Evolutionary conservation across 2,113 vertebrate genomes (phyloP), one percentile per base, ranked within the genome.

Genomic region (Aythya baeri): DNA sequence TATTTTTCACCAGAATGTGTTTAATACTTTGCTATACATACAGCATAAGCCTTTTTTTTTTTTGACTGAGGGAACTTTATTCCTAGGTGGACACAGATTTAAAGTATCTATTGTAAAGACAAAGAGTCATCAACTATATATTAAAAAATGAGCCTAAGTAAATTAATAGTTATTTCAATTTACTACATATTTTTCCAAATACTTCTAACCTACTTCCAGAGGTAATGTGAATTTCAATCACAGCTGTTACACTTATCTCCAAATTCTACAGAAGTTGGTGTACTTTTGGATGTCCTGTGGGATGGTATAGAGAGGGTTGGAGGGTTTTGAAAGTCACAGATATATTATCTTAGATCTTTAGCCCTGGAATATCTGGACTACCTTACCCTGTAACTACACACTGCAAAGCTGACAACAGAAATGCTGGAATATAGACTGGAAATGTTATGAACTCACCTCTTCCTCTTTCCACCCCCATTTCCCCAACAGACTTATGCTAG

Each of bases 381-480:
- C 91, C 92, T 95, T 94, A 66, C 70, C 22, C 91, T 94, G 86
- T 85, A 96, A 95, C 88, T 36, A 96, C 83, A 92, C 62, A 70
- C 91, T 34, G 36, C 77, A 92, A 93, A 91, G 71, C 54, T 96
- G 88, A 97, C 86, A 94, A 93, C 76, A 92, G 86, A 92, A 95
- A 91, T 93, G 80, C 92, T 93, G 93, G 96, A 97, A 96, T 96
- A 93, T 93, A 22, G 86, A 96, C 83, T 96, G 94, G 94, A 93
- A 97, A 96, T 91, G 94, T 95, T 96, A 96, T 96, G 96, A 96
- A 96, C 96, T 97, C 96, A 96, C 93, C 94, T 97, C 87, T 96
- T 96, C 93, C 96, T 96, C 88, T 96, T 95, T 96, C 96, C 96
- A 96, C 94, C 95, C 96, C 88, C 93, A 96, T 83, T 94, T 96